Base-by-base conservation (phyloP, 2,113 vertebrate species). In the Phaethornis superciliosus region DNA sequence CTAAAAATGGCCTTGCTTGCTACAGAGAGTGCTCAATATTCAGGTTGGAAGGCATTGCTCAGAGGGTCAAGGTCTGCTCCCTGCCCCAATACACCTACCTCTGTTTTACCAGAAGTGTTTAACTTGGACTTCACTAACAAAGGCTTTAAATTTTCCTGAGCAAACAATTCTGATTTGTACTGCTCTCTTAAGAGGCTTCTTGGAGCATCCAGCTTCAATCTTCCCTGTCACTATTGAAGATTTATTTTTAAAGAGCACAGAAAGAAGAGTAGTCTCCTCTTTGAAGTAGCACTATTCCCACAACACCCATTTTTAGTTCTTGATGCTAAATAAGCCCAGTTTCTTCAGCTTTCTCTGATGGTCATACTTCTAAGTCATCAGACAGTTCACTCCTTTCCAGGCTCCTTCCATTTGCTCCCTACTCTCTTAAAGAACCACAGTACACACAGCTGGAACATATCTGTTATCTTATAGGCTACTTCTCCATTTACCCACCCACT, bases 331-430 rank as follows among this genome's bases (percentile, higher is more conserved):
- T 22, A 60, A 82, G 65, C 23, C 32, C 40, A 51, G 32, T 20
- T 21, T 59, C 44, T 54, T 81, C 37, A 49, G 30, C n/a, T 77
- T 76, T 35, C 47, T 26, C 64, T 0, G 0, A 26, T 0, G 2
- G 9, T 47, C n/a, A 27, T 23, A 18, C 17, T 27, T 52, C 56
- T 49, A 5, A 30, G 10, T 35, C 47, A 37, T 23, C 11, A 54
- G 8, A 15, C 32, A 42, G 42, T 23, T 89, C 35, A 58, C 21
- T 55, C 30, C 42, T 18, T 42, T 69, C 32, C 42, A 69, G 55
- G 33, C 8, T 28, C 35, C 28, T 80, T 62, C 46, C 37, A 59
- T 68, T 47, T 54, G n/a, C 42, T 47, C 21, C 18, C 28, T 58
- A 4, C n/a, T 52, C 24, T 81, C 37, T 32, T 30, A 40, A 12